Conservation (phyloP, 2,113 vertebrate genomes). For the Forbesichthys agassizii region DNA sequence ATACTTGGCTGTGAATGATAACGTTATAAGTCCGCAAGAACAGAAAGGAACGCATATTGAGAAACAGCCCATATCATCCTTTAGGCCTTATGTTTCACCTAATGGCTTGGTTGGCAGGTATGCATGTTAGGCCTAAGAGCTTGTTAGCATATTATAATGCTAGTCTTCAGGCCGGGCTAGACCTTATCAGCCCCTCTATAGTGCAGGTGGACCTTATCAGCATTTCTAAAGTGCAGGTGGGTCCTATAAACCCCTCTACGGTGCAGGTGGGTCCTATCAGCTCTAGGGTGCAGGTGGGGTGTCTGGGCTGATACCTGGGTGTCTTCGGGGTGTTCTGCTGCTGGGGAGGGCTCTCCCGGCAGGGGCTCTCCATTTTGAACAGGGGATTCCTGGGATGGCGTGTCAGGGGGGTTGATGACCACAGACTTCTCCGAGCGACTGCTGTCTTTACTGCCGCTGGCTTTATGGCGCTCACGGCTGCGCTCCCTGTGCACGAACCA, state of each 20-base stretch:
- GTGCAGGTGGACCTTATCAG: too few relatives aligned
- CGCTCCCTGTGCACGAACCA: constrained; percentile 70
- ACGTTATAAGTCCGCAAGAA: too few relatives aligned
- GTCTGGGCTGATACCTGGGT: constrained; percentile 76
- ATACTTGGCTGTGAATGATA: too few relatives aligned
- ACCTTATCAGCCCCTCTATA: too few relatives aligned
- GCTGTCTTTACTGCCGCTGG: constrained; percentile 84
- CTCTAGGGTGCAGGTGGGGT: not conserved
- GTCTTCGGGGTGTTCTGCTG: constrained; percentile 75
- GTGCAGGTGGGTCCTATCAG: not conserved
- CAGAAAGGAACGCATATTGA: too few relatives aligned
- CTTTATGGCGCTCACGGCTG: constrained; percentile 88
- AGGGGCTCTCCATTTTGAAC: constrained; percentile 79
- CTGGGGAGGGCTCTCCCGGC: constrained; percentile 80
- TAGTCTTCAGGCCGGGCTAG: too few relatives aligned
- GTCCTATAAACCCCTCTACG: not conserved
- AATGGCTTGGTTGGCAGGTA: too few relatives aligned
- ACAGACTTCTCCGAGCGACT: constrained; percentile 88
- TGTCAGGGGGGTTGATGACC: constrained; percentile 86
- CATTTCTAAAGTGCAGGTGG: too few relatives aligned
- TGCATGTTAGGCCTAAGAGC: too few relatives aligned
- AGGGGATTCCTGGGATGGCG: constrained; percentile 68
- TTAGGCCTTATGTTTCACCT: too few relatives aligned
- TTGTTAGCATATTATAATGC: too few relatives aligned
- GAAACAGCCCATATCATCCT: too few relatives aligned